These are phyloP conservation scores for Watsonalla binaria DNA, from an alignment of 2,888 invertebrate genomes.

Conservation along the genomic window DNA sequence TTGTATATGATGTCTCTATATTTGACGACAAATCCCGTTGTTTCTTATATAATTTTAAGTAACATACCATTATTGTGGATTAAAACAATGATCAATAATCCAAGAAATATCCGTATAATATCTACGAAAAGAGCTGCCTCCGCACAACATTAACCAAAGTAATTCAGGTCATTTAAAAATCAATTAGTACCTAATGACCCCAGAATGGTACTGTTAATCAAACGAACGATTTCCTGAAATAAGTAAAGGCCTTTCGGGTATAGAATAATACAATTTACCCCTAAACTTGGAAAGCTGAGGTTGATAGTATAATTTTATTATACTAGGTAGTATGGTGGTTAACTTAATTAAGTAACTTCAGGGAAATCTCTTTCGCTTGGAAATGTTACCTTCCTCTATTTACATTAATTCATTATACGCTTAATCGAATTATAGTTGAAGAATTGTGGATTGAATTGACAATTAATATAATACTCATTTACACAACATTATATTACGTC, in stretches of 20 bases:
- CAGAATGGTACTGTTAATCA: conserved; percentile 2
- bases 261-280: background rate
- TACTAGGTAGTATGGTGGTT: background rate
- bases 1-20: too few species aligned
- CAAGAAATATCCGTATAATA: background rate
- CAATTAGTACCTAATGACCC: conserved; percentile 2
- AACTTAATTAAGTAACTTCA: background rate
- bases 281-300: background rate
- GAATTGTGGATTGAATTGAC: background rate
- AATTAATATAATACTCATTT: background rate
- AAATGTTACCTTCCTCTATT: background rate
- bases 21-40: background rate
- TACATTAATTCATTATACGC: background rate
- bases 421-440: too few species aligned
- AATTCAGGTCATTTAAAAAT: conserved; percentile 3
- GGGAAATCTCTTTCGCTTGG: background rate
- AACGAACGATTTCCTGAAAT: conserved; percentile 3
- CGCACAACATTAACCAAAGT: conserved; percentile 1
- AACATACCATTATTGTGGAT: background rate
- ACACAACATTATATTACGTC: background rate
- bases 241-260: conserved; percentile 1
- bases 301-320: conserved; percentile 1
- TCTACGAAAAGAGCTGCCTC: background rate
- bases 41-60: background rate
- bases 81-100: conserved; percentile 1